A percentile compares a stretch with the other conserved stretches of the same genome.
These are phyloP conservation scores for Urocynchramus pylzowi DNA, from an alignment of 2,113 vertebrate species.

Conservation along the genomic window DNA sequence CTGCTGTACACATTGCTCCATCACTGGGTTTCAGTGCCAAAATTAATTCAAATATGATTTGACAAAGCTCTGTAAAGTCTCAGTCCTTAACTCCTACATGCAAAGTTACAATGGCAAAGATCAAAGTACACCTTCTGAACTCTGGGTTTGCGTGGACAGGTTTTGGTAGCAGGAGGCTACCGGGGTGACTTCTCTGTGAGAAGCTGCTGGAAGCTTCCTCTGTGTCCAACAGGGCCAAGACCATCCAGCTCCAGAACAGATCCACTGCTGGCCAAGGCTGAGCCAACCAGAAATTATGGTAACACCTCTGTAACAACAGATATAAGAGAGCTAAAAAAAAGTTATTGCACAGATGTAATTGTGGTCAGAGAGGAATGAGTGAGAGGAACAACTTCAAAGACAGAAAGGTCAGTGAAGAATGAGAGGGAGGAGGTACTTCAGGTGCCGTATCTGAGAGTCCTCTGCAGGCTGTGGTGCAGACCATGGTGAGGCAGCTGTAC, in stretches of 20 bases:
- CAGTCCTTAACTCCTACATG: neutral
- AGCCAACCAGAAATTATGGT: neutral
- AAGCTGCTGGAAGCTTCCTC: neutral
- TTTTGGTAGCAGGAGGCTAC: neutral
- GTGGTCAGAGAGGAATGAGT: neutral
- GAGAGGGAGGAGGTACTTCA: neutral
- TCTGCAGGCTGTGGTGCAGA: accelerated
- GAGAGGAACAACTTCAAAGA: neutral
- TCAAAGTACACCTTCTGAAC: neutral
- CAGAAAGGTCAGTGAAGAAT: neutral
- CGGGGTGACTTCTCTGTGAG: neutral
- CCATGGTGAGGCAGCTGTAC: neutral
- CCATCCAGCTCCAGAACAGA: neutral
- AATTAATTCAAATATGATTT: neutral
- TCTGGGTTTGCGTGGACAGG: neutral
- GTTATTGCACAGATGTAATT: neutral
- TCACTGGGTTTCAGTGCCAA: neutral
- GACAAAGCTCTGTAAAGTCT: neutral
- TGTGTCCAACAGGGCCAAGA: neutral
- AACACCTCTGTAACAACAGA: neutral
- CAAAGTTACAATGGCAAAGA: neutral
- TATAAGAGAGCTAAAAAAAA: neutral
- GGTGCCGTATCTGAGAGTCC: neutral
- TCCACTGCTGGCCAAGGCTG: neutral
- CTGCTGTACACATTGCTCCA: neutral